Evolutionary conservation across 2,113 vertebrate species (phyloP), one percentile per base, ranked within the genome.

Genomic region (Zosterops japonicus): DNA sequence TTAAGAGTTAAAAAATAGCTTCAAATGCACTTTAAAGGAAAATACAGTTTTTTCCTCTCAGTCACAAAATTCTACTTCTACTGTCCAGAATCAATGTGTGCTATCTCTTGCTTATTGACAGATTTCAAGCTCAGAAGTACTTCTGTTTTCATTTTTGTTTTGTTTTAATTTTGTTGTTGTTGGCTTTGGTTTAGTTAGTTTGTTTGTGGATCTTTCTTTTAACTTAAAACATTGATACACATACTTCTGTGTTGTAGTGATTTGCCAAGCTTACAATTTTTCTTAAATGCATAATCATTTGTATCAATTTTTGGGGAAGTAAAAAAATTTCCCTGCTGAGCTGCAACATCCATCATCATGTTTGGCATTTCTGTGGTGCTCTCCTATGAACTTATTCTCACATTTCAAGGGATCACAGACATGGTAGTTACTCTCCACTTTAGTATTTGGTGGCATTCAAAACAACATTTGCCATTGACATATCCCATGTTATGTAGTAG

Each of bases 271-370:
- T 50, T 63, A 15, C 2, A 55, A 3, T 39, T 42, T 86, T 91
- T 77, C 4, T 65, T 46, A 44, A 69, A 87, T 35, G 35, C 4
- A 13, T 42, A 41, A 53, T 74, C 0, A 0, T 69, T 80, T 87
- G 29, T 75, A 33, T 67, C 0, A 46, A 29, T 9, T 78, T 1
- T 39, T 78, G 25, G 12, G 50, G 22, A 93, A 67, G 36, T 59
- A 61, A 75, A 56, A 89, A 84, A 71, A 55, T n/a, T 75, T 22
- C 9, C 21, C 21, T 59, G 21, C 39, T 89, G 29, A 74, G 8
- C 17, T 59, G 41, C 0, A 0, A 52, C 11, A 41, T 52, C 33
- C 85, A 31, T 83, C 33, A 56, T 22, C 6, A 22, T 47, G 22
- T 83, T 64, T 90, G 56, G n/a, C 5, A 39, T 39, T 71, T 92